Conservation (phyloP, 2,888 invertebrate genomes). For the Sisyra terminalis region DNA sequence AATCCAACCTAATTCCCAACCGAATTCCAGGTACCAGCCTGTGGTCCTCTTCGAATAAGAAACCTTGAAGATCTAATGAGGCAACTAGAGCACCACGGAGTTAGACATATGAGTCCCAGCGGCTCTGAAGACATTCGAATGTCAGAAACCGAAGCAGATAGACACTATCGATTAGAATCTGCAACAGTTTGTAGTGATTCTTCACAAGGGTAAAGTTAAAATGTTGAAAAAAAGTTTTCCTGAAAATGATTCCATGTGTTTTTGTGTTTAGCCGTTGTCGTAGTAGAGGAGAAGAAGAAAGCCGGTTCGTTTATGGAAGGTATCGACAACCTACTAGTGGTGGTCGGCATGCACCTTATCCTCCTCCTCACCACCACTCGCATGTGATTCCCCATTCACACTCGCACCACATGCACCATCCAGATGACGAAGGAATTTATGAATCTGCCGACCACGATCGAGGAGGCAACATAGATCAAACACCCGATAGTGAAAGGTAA, state of each 20-base stretch:
- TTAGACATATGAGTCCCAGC: conserved; percentile 76
- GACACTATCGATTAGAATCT: conserved; percentile 72
- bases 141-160: conserved; percentile 80
- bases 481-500: conserved; percentile 82
- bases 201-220: conserved; percentile 52
- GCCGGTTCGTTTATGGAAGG: conserved; percentile 50
- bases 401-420: conserved; percentile 38
- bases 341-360: conserved; percentile 23
- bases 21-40: conserved; percentile 45
- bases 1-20: conserved; percentile 6
- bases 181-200: conserved; percentile 52
- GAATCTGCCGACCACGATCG: conserved; percentile 67
- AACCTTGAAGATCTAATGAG: conserved; percentile 83
- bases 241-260: too few species aligned
- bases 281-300: conserved; percentile 42
- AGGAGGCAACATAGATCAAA: conserved; percentile 40
- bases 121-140: conserved; percentile 80
- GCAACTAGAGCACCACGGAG: conserved; percentile 73
- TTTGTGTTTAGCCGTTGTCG: conserved; percentile 30
- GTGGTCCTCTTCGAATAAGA: conserved; percentile 75
- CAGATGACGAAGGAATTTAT: conserved; percentile 78
- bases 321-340: conserved; percentile 43
- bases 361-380: conserved; percentile 25
- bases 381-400: conserved; percentile 25
- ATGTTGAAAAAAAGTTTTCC: too few species aligned